Evolutionary conservation across 92 coral and sea anemone species (phyloP).

Genomic region (Parazoanthus darwini): DNA sequence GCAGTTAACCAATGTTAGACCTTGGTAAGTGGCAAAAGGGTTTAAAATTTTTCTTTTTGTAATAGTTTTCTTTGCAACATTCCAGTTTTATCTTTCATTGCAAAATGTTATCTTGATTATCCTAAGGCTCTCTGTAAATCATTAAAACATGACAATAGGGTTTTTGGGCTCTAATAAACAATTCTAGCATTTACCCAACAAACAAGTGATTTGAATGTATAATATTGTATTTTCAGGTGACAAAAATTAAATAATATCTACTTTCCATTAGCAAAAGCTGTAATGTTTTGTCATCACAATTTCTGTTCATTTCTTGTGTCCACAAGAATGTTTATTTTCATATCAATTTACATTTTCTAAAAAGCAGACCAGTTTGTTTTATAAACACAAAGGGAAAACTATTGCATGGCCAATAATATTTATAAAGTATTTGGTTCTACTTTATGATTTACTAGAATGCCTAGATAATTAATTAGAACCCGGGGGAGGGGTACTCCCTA

Average conservation of each 20-base stretch:
- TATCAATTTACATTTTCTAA: background rate
- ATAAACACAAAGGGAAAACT: background rate
- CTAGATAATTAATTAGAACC: too few relatives aligned
- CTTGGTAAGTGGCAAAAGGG: background rate
- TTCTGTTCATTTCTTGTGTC: background rate
- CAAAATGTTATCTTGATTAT: background rate
- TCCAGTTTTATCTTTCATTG: background rate
- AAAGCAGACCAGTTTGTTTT: background rate
- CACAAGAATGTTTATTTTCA: background rate
- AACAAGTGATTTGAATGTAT: background rate
- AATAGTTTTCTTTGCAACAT: background rate
- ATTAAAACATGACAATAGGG: background rate
- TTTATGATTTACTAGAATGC: too few relatives aligned
- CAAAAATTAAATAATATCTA: background rate
- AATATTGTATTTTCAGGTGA: background rate
- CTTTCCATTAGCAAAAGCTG: background rate
- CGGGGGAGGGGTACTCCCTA: too few relatives aligned
- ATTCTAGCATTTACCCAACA: background rate
- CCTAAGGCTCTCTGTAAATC: constrained; percentile 8
- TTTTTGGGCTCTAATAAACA: constrained; percentile 11
- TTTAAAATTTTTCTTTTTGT: background rate
- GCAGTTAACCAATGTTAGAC: background rate
- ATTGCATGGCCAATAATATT: background rate
- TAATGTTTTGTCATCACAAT: background rate
- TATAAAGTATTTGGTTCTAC: too few relatives aligned